Evolutionary conservation across 1,140 invertebrate genomes (phyloP).

Genomic region (Plutomurus gul): DNA sequence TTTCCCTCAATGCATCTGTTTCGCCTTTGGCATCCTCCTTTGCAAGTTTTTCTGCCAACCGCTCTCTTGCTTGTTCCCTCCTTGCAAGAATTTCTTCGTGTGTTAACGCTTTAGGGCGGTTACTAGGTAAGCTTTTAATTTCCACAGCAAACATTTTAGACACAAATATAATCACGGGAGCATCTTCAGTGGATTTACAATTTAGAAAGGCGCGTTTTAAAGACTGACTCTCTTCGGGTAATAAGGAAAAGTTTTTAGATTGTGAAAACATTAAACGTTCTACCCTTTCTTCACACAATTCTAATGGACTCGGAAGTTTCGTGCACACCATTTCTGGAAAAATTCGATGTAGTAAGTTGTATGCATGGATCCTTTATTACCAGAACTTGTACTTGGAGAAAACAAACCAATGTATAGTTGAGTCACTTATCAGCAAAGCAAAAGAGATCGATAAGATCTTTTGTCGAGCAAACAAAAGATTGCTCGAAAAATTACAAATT

Average conservation of each 20-base stretch:
- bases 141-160: constrained; percentile 91
- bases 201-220: constrained; percentile 76
- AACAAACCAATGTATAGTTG: no score
- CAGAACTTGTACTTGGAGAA: not conserved
- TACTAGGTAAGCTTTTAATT: constrained; percentile 70
- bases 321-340: constrained; percentile 72
- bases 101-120: constrained; percentile 73
- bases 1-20: not conserved
- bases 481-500: no score
- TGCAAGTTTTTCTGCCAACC: constrained; percentile 62
- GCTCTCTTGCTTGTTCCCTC: constrained; percentile 70
- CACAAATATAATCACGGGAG: constrained; percentile 84
- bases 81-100: constrained; percentile 73
- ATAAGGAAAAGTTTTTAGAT: constrained; percentile 69
- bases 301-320: constrained; percentile 78
- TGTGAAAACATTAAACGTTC: constrained; percentile 75
- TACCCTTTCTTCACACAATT: constrained; percentile 76
- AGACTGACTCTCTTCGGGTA: constrained; percentile 71
- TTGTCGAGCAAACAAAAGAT: no score
- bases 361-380: not conserved
- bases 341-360: not conserved
- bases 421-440: no score
- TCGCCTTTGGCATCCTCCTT: constrained; percentile 53
- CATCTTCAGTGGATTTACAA: constrained; percentile 69
- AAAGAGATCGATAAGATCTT: no score